A percentile compares a stretch with the other conserved stretches of the same genome.
phyloP scores from a whole-genome alignment of 2,888 invertebrate species.

The Tenthredo amoena region DNA sequence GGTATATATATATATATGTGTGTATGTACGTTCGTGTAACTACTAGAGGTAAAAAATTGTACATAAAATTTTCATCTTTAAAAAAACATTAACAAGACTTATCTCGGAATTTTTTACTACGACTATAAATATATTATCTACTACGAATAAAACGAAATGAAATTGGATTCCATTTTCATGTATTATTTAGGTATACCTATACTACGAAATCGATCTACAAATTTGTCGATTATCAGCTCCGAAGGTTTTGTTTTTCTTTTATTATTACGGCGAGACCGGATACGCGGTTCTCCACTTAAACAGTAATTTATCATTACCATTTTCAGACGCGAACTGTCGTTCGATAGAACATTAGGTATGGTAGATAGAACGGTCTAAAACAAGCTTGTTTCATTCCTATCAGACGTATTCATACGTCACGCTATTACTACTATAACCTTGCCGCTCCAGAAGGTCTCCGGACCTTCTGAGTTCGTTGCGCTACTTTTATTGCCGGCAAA shows the following conservation, averaged over 20 bases:
- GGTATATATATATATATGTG: neutral
- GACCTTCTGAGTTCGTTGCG: conserved; percentile 21
- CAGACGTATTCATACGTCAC: conserved; percentile 8
- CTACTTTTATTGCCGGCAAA: conserved; percentile 19
- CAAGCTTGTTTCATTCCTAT: conserved; percentile 5
- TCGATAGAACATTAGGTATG: neutral
- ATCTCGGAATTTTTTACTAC: neutral
- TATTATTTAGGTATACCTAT: neutral
- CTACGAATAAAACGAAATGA: neutral
- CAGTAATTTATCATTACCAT: conserved; percentile 23
- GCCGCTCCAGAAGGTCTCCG: conserved; percentile 31
- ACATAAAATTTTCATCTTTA: neutral
- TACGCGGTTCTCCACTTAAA: conserved; percentile 29
- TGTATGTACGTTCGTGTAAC: neutral
- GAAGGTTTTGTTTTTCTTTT: neutral
- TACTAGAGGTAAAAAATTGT: neutral
- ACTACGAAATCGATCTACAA: neutral
- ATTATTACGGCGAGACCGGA: neutral
- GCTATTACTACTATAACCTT: conserved; percentile 17
- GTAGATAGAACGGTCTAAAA: neutral
- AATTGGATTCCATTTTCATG: neutral
- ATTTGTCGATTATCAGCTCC: neutral
- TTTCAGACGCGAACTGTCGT: neutral
- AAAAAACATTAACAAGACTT: neutral
- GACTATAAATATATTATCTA: neutral